A percentile compares a stretch with the other conserved stretches of the same genome.
phyloP scores from a whole-genome alignment of 2,797 vertebrate species.

The Micromesistius poutassou region DNA sequence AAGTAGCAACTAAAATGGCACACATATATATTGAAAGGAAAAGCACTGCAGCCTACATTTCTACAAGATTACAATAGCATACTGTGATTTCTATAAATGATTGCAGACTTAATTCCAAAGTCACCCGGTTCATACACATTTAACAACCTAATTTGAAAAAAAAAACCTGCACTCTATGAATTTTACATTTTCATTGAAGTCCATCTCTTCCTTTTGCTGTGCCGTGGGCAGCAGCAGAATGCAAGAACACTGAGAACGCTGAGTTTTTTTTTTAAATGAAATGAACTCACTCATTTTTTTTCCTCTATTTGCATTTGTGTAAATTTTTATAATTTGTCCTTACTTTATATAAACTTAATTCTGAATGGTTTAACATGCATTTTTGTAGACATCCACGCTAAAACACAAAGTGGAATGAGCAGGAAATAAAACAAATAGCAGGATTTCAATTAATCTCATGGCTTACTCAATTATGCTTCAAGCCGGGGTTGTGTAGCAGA shows the following conservation, averaged over 20 bases:
- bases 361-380: background rate
- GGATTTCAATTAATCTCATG: background rate
- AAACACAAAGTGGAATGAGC: background rate
- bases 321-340: slow-evolving; percentile 3
- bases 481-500: slow-evolving; percentile 39
- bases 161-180: slow-evolving; percentile 24
- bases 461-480: slow-evolving; percentile 28
- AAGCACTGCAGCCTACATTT: background rate
- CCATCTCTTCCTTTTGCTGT: slow-evolving; percentile 30
- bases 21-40: background rate
- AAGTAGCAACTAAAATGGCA: background rate
- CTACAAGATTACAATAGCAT: background rate
- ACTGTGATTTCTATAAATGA: slow-evolving; percentile 35
- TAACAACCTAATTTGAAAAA: slow-evolving; percentile 43
- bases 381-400: background rate
- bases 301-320: background rate
- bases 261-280: no score
- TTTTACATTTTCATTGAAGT: slow-evolving; percentile 35
- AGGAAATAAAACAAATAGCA: background rate
- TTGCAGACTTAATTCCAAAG: slow-evolving; percentile 33
- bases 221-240: slow-evolving; percentile 29
- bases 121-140: slow-evolving; percentile 34
- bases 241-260: slow-evolving; percentile 22
- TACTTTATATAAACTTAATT: background rate
- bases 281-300: no score